phyloP scores from a whole-genome alignment of 1,140 invertebrate species.

The Aplysia californica region DNA sequence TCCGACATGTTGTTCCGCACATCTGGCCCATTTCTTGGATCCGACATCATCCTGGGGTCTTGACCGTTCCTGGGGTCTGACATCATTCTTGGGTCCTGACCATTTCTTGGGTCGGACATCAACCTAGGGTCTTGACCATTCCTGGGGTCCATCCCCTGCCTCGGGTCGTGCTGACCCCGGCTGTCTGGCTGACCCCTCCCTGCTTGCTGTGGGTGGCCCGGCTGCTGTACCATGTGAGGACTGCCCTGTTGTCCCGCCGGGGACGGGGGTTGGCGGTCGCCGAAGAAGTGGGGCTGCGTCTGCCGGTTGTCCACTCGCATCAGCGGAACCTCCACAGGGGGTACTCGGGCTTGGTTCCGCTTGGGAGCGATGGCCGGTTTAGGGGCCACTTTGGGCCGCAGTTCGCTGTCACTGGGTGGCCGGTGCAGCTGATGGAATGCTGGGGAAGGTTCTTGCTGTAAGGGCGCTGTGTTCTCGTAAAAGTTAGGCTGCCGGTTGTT shows the following conservation, averaged over 20 bases:
- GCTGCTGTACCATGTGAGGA: conserved; percentile 20
- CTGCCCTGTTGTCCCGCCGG: conserved; percentile 22
- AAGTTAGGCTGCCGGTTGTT: conserved; percentile 54
- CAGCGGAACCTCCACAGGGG: conserved; percentile 49
- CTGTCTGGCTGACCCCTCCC: not conserved
- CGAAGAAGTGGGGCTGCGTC: conserved; percentile 57
- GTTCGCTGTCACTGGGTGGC: conserved; percentile 33
- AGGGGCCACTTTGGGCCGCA: conserved; percentile 39
- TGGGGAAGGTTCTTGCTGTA: conserved; percentile 44
- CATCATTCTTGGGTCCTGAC: not conserved
- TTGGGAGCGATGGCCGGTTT: conserved; percentile 53
- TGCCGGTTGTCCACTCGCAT: conserved; percentile 51
- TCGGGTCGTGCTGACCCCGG: not conserved
- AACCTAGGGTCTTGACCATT: not conserved
- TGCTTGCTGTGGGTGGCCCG: too few species aligned
- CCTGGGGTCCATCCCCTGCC: not conserved
- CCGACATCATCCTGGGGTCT: not conserved
- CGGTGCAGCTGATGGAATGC: conserved; percentile 54
- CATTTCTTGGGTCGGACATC: not conserved
- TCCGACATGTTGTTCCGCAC: conserved; percentile 4
- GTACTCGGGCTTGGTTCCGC: conserved; percentile 41
- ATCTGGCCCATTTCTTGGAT: conserved; percentile 8
- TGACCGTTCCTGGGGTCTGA: not conserved
- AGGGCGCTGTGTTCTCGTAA: conserved; percentile 58
- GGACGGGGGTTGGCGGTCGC: conserved; percentile 30